These are phyloP conservation scores for Diorhabda elongata DNA, from an alignment of 1,140 invertebrate species.

Conservation along the genomic window DNA sequence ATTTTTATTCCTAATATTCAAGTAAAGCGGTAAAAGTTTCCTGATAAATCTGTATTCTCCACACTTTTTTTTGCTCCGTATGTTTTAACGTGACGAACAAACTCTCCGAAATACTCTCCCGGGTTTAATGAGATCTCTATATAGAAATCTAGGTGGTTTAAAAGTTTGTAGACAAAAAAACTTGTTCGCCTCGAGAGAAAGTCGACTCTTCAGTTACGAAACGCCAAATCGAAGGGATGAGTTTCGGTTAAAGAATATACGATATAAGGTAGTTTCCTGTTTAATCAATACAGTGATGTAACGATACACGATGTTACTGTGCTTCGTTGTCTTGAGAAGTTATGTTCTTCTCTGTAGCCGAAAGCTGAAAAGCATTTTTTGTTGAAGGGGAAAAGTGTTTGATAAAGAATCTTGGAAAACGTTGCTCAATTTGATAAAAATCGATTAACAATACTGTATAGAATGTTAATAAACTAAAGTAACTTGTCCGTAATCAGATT, in stretches of 20 bases:
- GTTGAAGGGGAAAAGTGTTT: too few species aligned
- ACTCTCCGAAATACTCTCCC: background rate
- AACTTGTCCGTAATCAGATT: too few species aligned
- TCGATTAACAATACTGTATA: too few species aligned
- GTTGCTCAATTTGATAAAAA: too few species aligned
- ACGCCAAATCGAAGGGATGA: background rate
- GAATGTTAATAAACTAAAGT: too few species aligned
- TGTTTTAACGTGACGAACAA: background rate
- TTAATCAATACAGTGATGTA: background rate
- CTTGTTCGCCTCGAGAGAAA: background rate
- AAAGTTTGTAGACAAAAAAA: background rate
- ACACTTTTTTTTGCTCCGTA: background rate
- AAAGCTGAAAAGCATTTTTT: too few species aligned
- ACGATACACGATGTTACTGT: background rate
- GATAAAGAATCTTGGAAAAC: too few species aligned
- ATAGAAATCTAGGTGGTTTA: background rate
- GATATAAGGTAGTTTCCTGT: background rate
- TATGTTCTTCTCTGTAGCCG: too few species aligned
- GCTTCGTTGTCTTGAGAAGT: too few species aligned
- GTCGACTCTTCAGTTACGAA: background rate
- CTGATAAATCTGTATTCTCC: background rate
- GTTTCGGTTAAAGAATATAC: background rate
- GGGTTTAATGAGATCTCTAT: slow-evolving; percentile 2
- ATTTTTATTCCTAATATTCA: too few species aligned
- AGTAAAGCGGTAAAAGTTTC: too few species aligned